Conservation (phyloP, 2,888 invertebrate genomes). For the Aricia artaxerxes region DNA sequence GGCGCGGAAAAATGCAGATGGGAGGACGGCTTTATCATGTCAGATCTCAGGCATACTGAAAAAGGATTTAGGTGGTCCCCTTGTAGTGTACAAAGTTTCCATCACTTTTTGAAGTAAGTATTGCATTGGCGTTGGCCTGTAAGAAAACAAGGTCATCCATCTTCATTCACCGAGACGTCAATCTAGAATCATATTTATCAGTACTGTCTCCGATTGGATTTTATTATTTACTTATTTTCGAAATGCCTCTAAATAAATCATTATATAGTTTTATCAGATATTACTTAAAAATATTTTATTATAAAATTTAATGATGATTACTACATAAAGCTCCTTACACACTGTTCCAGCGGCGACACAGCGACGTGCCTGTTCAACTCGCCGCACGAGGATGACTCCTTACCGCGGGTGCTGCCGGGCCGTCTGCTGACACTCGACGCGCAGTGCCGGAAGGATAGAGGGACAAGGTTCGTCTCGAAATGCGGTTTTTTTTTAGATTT, state of each 20-base stretch:
- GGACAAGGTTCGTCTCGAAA: slow-evolving; percentile 82
- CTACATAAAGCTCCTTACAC: neutral
- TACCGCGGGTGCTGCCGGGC: slow-evolving; percentile 93
- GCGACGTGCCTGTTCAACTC: slow-evolving; percentile 96
- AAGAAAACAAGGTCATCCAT: neutral
- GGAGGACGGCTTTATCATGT: slow-evolving; percentile 98
- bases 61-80: slow-evolving; percentile 97
- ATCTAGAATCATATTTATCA: neutral
- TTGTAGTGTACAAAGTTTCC: slow-evolving; percentile 95
- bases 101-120: slow-evolving; percentile 95
- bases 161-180: neutral
- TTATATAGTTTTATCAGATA: neutral
- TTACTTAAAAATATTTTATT: neutral
- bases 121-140: neutral
- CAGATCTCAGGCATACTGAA: slow-evolving; percentile 95
- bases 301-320: slow-evolving; percentile 17
- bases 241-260: neutral
- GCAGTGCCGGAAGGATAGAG: slow-evolving; percentile 95
- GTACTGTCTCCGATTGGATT: neutral
- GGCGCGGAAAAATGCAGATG: slow-evolving; percentile 96
- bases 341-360: slow-evolving; percentile 90
- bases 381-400: slow-evolving; percentile 94
- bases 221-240: no score
- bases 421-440: slow-evolving; percentile 94
- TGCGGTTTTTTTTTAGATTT: neutral